These are phyloP conservation scores for Clusia tigrina DNA, from an alignment of 2,888 invertebrate species.

Conservation along the genomic window DNA sequence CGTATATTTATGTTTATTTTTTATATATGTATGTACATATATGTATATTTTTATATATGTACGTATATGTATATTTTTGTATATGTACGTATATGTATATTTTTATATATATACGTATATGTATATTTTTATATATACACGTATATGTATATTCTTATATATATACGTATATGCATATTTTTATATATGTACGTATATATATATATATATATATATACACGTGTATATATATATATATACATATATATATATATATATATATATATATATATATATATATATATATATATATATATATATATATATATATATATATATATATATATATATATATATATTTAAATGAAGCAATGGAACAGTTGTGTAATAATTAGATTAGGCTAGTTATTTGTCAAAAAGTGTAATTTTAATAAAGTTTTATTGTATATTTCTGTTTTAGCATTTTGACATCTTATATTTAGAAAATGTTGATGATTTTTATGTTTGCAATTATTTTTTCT, in stretches of 20 bases:
- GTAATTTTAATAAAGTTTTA: conserved; percentile 28
- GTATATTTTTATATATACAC: no score
- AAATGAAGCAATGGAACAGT: conserved; percentile 28
- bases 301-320: conserved; percentile 22
- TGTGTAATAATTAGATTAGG: conserved; percentile 41
- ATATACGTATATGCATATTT: no score
- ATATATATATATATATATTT: conserved; percentile 22
- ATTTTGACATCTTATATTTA: conserved; percentile 19
- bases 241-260: conserved; percentile 13
- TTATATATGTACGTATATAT: no score
- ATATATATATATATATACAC: no score
- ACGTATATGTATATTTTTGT: no score
- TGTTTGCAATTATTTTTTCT: conserved; percentile 24
- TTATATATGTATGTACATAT: no score
- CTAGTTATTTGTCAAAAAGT: conserved; percentile 31
- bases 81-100: no score
- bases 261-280: conserved; percentile 1
- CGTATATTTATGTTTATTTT: no score
- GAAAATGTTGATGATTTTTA: conserved; percentile 29
- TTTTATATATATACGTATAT: no score
- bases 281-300: conserved; percentile 12
- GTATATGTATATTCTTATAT: no score
- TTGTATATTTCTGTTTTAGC: conserved; percentile 17
- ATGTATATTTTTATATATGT: no score
- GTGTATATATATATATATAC: no score